Evolutionary conservation across 2,888 invertebrate species (phyloP), one percentile per base, ranked within the genome.

Genomic region (Agapostemon virescens): DNA sequence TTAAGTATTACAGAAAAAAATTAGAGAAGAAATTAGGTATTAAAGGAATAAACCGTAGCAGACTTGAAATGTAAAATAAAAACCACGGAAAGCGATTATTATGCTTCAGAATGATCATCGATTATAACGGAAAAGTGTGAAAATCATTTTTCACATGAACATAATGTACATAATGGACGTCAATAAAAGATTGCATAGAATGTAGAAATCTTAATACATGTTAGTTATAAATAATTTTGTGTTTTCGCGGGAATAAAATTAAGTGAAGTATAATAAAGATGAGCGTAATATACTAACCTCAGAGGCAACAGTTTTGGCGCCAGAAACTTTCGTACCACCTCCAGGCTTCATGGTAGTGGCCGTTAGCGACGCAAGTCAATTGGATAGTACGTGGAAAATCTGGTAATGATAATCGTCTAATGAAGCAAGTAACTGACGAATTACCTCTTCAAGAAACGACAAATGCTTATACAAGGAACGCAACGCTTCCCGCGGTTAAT

Each of bases 241-340:
- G 20, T 64, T 64, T 45, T 0, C 11, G 26, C 15, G 7, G 23
- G 23, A 26, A 68, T 40, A 17, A 26, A 38, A 63, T 63, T 63
- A 11, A 26, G 15, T 15, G 26, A 17, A 30, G n/a, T 45, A 33
- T 7, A 66, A 61, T 69, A 67, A 69, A 78, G 13, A 67, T 76
- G 63, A 26, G 11, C 2, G 58, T 17, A 23, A 55, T 66, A 63
- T 67, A 87, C 89, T 91, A 91, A 92, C 92, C 91, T 92, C 90
- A 74, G 88, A 69, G 82, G 75, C 73, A 77, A 69, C 84, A 45
- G 85, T 89, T 89, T 90, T 89, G 84, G 86, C 87, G 82, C 87
- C 77, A 84, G 90, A 86, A 87, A 89, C 86, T 86, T 90, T 90
- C 30, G 89, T 89, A 45, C 88, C 86, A 83, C 88, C 88, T 87